Evolutionary conservation across 2,888 invertebrate species (phyloP), one percentile per base, ranked within the genome.

Genomic region (Plebejus melissa): DNA sequence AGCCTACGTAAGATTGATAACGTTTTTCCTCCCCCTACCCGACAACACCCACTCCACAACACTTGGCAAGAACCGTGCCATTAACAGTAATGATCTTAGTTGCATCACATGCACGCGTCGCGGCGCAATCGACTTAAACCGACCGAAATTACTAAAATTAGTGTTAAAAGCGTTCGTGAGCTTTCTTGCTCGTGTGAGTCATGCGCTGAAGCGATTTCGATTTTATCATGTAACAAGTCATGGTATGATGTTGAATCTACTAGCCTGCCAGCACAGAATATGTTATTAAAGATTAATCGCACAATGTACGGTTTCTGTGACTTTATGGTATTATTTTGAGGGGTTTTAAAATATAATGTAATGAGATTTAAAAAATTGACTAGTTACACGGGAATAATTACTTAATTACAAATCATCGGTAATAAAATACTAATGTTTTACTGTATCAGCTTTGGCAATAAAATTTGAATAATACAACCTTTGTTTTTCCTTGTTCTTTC

Each of bases 91-190:
- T 77, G 75, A 78, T 77, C 74, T 75, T 77, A 77, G 75, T 75
- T 76, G 74, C 76, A 75, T 75, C 76, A 74, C 77, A 74, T 75
- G 74, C 69, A 74, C 76, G 77, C 78, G 77, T 75, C 77, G 77
- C 76, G 77, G 71, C 77, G 76, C 70, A 79, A 79, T 79, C 76
- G 82, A 82, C 81, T 83, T 81, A 80, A 82, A 82, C 77, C 80
- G 82, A 84, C 83, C 80, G 77, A 86, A 88, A 87, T 88, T 87
- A 85, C 85, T 83, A 79, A 82, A 87, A 88, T 89, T 87, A 87
- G 80, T 82, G 83, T 82, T 86, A 85, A 86, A 85, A 86, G 85
- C 86, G 83, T 77, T 84, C 83, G 85, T 85, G 84, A 83, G 82
- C 81, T 78, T 76, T 71, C 78, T 78, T 78, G 79, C 78, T 76